Conservation (phyloP, 1,140 invertebrate genomes). For the Polypedilum pembai region DNA sequence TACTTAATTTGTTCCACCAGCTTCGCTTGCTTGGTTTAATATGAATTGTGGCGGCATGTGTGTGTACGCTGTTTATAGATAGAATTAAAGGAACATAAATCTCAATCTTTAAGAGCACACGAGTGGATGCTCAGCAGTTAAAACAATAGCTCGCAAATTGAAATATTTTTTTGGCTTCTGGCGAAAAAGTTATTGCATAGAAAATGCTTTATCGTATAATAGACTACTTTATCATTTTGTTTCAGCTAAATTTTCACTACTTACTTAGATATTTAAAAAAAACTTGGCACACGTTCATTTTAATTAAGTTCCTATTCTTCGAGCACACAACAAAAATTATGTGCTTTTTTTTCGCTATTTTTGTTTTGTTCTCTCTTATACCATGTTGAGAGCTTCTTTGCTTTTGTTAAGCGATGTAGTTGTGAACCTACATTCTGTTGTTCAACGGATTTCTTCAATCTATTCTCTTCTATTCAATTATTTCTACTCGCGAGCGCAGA, state of each 20-base stretch:
- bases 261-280: not conserved
- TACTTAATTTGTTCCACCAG: not conserved
- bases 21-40: not conserved
- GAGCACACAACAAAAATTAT: not conserved
- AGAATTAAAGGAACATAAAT: conserved; percentile 14
- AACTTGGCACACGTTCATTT: conserved; percentile 18
- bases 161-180: not conserved
- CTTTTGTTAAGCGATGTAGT: too few species aligned
- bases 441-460: not conserved
- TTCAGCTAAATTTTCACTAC: not conserved
- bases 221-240: not conserved
- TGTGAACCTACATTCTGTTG: not conserved
- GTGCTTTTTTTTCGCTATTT: not conserved
- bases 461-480: not conserved
- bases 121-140: conserved; percentile 10
- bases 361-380: not conserved
- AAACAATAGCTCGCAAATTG: conserved; percentile 16
- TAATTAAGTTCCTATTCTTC: conserved; percentile 25
- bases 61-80: not conserved
- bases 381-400: too few species aligned
- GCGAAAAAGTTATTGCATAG: not conserved
- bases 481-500: not conserved
- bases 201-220: conserved; percentile 14
- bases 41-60: not conserved
- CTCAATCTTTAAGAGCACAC: not conserved